Percentiles rank a stretch among this genome's conserved stretches.
These are phyloP conservation scores for Hyposoter dolosus DNA, from an alignment of 2,888 invertebrate genomes.

Conservation along the genomic window DNA sequence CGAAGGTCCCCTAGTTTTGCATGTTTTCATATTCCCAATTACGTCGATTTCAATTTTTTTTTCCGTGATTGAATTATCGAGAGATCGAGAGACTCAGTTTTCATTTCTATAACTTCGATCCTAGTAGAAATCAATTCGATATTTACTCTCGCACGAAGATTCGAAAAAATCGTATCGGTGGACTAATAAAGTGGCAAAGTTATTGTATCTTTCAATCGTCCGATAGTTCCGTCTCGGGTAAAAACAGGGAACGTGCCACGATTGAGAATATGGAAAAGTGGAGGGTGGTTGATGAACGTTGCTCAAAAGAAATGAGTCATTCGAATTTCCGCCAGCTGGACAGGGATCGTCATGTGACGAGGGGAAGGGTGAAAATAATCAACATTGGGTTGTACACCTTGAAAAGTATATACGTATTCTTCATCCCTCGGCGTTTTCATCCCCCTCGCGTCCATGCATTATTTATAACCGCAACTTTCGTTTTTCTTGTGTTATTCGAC, in stretches of 20 bases:
- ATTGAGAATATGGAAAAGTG: neutral
- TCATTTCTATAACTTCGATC: too few relatives aligned
- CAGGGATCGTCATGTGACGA: constrained; percentile 18
- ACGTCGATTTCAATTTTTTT: too few relatives aligned
- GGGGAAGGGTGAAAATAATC: constrained; percentile 39
- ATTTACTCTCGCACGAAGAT: too few relatives aligned
- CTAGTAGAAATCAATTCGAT: too few relatives aligned
- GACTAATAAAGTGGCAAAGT: neutral
- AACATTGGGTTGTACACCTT: neutral
- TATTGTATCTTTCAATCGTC: neutral
- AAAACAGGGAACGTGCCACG: neutral
- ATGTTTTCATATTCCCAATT: too few relatives aligned
- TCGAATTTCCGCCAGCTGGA: constrained; percentile 39
- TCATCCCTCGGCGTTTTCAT: constrained; percentile 17
- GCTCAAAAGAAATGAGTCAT: constrained; percentile 41
- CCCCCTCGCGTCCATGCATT: constrained; percentile 21
- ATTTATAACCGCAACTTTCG: constrained; percentile 39
- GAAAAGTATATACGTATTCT: neutral
- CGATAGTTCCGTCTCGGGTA: neutral
- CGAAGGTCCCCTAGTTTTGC: neutral
- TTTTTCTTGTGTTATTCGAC: constrained; percentile 21
- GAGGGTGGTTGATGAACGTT: neutral
- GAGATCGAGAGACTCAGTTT: too few relatives aligned
- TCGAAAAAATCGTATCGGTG: neutral
- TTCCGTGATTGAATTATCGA: too few relatives aligned